Evolutionary conservation across 53 echinoderm and acorn worm species (phyloP), one percentile per base, ranked within the genome.

Genomic region (Zoroaster sp.): DNA sequence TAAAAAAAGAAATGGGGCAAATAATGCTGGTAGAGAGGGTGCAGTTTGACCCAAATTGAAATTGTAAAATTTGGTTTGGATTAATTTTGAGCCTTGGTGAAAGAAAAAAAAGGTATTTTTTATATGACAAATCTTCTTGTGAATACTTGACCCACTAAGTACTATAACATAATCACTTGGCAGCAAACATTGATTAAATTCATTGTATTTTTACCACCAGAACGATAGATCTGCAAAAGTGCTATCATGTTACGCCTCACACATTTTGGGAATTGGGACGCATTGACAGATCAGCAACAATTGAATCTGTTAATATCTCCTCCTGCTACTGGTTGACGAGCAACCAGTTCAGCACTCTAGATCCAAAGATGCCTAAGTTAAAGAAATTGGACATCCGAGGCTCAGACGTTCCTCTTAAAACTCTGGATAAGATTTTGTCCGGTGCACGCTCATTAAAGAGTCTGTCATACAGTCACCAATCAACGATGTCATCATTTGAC

Each of bases 281-380:
- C 18, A 14, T 69, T 3, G 15, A 9, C 4, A 31, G 30, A 35
- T 34, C 7, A 31, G 0, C 66, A 10, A 4, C 40, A 44, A 42
- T 85, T 9, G 45, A 28, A 18, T 69, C 70, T 36, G 35, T 70
- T 7, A 71, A 47, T 37, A 70, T 85, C 34, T 33, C 85, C n/a
- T 9, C 69, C 70, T 85, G 85, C 66, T 85, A 70, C 52, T 85
- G 85, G 85, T 37, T 85, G 49, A 85, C 47, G 15, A n/a, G 36
- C 32, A 36, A 5, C 20, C 46, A 85, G 51, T 13, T 85, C 5
- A 36, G 49, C 12, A 31, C 8, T 0, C 69, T 71, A 2, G 47
- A 71, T 8, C 85, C 70, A 1, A 47, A 18, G 20, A 71, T 71
- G 85, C 23, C 70, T 34, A 32, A 71, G 7, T 71, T 85, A 17